Evolutionary conservation across 2,113 vertebrate species (phyloP).

Genomic region (Echinops telfairi): DNA sequence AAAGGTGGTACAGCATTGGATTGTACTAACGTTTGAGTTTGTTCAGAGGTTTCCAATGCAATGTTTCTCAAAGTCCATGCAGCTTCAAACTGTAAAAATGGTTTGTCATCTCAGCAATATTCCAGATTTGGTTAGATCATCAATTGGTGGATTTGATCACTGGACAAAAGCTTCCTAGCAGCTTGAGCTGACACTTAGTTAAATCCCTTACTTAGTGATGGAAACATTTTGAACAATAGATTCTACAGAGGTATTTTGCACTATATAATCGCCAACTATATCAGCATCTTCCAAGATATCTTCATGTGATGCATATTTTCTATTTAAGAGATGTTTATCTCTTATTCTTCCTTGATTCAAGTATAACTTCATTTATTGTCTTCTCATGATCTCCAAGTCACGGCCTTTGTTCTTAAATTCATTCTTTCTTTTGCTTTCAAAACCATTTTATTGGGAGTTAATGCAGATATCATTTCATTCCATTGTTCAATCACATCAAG

Average conservation of each 20-base stretch:
- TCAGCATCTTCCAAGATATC: slow-evolving; percentile 98
- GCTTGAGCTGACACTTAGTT: slow-evolving; percentile 97
- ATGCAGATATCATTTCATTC: too few species aligned
- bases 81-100: slow-evolving; percentile 99
- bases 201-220: slow-evolving; percentile 98
- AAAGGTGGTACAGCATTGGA: slow-evolving; percentile 89
- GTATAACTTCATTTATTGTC: slow-evolving; percentile 98
- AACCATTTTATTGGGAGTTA: too few species aligned
- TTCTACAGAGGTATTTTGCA: slow-evolving; percentile 99
- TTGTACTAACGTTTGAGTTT: slow-evolving; percentile 98
- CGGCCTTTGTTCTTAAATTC: background rate
- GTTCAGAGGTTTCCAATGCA: slow-evolving; percentile 98
- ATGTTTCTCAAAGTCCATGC: slow-evolving; percentile 99
- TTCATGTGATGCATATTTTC: slow-evolving; percentile 98
- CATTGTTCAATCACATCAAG: too few species aligned
- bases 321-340: slow-evolving; percentile 98
- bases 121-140: slow-evolving; percentile 99
- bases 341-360: slow-evolving; percentile 99
- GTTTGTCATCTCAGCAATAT: slow-evolving; percentile 99
- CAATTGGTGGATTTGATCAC: slow-evolving; percentile 99
- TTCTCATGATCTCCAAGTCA: slow-evolving; percentile 95
- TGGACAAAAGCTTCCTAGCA: slow-evolving; percentile 97
- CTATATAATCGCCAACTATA: slow-evolving; percentile 96
- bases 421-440: too few species aligned
- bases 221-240: slow-evolving; percentile 99